Percentiles rank a stretch among this genome's conserved stretches.
Evolutionary conservation across 2,888 invertebrate genomes (phyloP).

Genomic region (Crocallis elinguaria): DNA sequence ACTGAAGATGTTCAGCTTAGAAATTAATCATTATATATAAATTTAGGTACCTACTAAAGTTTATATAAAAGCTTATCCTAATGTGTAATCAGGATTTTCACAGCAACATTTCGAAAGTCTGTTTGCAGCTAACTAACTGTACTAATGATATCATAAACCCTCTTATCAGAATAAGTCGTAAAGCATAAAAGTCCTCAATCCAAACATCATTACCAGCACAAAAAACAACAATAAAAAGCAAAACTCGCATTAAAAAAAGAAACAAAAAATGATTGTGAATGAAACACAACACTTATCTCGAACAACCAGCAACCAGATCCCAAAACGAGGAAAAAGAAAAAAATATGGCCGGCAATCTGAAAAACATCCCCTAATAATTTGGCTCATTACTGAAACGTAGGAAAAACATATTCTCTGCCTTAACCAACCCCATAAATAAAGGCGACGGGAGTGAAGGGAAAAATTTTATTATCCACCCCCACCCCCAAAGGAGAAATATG

Average conservation of each 20-base stretch:
- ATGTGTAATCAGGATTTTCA: too few relatives aligned
- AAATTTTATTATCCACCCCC: slow-evolving; percentile 78
- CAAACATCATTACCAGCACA: too few relatives aligned
- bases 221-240: slow-evolving; percentile 16
- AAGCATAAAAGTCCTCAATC: too few relatives aligned
- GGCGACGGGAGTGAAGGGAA: slow-evolving; percentile 75
- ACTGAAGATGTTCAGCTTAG: too few relatives aligned
- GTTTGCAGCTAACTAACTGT: too few relatives aligned
- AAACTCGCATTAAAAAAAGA: slow-evolving; percentile 19
- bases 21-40: too few relatives aligned
- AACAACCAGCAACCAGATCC: slow-evolving; percentile 50
- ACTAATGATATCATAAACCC: too few relatives aligned
- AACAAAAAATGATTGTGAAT: slow-evolving; percentile 39
- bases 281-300: slow-evolving; percentile 65
- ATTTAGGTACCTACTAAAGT: too few relatives aligned
- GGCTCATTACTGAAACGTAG: slow-evolving; percentile 80
- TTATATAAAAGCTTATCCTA: too few relatives aligned
- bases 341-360: slow-evolving; percentile 64
- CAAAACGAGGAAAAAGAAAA: slow-evolving; percentile 43
- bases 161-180: too few relatives aligned
- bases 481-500: slow-evolving; percentile 80
- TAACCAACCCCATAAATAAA: slow-evolving; percentile 81
- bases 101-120: too few relatives aligned
- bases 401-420: slow-evolving; percentile 80
- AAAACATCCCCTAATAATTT: slow-evolving; percentile 80